Conservation (phyloP, 2,113 vertebrate species). For the pig (Sus scrofa) region DNA sequence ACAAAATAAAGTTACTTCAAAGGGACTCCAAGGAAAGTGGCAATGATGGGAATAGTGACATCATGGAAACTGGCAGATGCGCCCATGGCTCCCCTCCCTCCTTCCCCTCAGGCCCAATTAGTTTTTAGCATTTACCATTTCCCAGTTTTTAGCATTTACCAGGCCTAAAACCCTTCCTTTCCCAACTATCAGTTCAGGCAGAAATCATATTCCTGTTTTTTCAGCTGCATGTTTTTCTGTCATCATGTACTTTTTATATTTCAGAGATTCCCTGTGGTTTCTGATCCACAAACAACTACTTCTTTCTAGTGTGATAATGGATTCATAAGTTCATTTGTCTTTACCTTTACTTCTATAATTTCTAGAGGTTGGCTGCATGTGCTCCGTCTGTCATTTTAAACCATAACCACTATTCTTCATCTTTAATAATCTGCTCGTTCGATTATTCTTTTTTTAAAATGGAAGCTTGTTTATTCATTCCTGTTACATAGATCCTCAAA, state of each 20-base stretch:
- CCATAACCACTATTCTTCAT: background rate
- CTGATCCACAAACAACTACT: background rate
- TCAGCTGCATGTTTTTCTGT: background rate
- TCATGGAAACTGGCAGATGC: background rate
- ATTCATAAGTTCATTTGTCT: background rate
- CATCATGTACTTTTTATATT: background rate
- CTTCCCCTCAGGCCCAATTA: background rate
- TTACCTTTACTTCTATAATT: conserved; percentile 5
- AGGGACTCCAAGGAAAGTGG: background rate
- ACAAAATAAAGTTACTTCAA: background rate
- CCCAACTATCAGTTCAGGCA: background rate
- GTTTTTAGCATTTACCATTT: background rate
- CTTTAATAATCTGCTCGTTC: background rate
- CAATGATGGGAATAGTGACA: background rate
- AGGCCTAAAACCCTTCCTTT: background rate
- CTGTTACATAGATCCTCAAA: background rate
- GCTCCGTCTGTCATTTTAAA: background rate
- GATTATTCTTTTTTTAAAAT: background rate
- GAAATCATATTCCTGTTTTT: background rate
- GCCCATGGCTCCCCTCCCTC: rapidly evolving
- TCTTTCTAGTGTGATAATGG: background rate
- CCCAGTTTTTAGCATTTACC: background rate
- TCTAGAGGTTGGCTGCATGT: background rate
- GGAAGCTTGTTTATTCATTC: background rate
- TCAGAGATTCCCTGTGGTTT: background rate